Evolutionary conservation across 2,888 invertebrate species (phyloP), one percentile per base, ranked within the genome.

Genomic region (Cryptus viduatorius): DNA sequence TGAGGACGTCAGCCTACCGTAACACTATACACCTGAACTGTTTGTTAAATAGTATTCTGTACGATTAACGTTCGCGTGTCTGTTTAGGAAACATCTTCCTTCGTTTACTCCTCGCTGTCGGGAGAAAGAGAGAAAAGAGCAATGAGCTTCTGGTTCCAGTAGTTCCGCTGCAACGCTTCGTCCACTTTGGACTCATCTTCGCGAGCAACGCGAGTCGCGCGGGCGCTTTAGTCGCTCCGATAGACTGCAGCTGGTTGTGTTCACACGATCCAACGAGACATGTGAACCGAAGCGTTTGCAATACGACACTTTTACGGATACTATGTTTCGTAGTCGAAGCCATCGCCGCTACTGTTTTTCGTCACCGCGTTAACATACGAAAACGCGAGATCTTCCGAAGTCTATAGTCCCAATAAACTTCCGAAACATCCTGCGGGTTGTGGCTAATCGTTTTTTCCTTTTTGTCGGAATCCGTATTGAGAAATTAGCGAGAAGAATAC

Each of bases 191-290:
- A n/a, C 68, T 71, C 46, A 53, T 76, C 56, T 56, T 73, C 42
- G 59, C 69, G 69, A 37, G 37, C 75, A 72, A 75, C 56, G 69
- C 64, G 82, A 77, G 65, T 77, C 71, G 44, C 64, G 12, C 37
- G 19, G 7, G 64, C n/a, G 7, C 64, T 53, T 53, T n/a, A 71
- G 61, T 46, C 44, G 12, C n/a, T 37, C 42, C 42, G 24, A 10
- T n/a, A 48, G 71, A 44, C 69, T 24, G 71, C 86, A 86, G 86
- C 85, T 86, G 86, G 83, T 69, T 72, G 46, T 79, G 73, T 86
- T 86, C 86, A 85, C 86, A 86, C 85, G 85, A 86, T 86, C 80
- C 77, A 73, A 29, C 68, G 48, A 67, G 75, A 75, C 71, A 73
- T 69, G 69, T 59, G 73, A 83, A 50, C 19, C 73, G 42, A 29